phyloP scores from a whole-genome alignment of 1,140 invertebrate genomes.

The Steinernema khuongi region DNA sequence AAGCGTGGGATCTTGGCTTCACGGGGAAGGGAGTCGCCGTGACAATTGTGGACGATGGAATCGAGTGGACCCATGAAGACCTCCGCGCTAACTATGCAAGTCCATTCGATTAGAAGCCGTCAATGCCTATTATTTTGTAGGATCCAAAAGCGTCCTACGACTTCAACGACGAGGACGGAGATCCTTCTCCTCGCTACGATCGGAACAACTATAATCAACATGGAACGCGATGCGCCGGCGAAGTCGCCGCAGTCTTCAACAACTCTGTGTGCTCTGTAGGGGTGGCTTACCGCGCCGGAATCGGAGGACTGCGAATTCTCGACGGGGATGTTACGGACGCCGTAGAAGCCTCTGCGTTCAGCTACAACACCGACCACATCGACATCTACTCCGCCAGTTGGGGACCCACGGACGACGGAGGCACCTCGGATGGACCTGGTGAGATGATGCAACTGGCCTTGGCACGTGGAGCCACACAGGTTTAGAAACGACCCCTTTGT shows the following conservation, averaged over 20 bases:
- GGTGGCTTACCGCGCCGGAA: constrained; percentile 83
- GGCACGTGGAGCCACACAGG: constrained; percentile 85
- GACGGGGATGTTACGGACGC: constrained; percentile 96
- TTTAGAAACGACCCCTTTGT: not conserved
- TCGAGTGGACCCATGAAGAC: constrained; percentile 97
- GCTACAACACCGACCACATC: constrained; percentile 87
- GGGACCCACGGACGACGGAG: constrained; percentile 94
- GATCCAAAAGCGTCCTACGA: constrained; percentile 89
- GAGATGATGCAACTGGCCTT: constrained; percentile 90
- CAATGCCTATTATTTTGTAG: constrained; percentile 61
- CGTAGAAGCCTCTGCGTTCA: constrained; percentile 87
- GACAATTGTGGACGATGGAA: constrained; percentile 89
- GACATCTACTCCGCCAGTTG: constrained; percentile 97
- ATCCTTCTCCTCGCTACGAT: constrained; percentile 78
- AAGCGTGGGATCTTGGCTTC: constrained; percentile 56
- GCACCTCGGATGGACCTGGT: constrained; percentile 94
- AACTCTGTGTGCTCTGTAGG: constrained; percentile 94
- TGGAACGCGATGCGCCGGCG: constrained; percentile 93
- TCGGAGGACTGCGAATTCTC: constrained; percentile 83
- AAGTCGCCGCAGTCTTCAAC: constrained; percentile 92
- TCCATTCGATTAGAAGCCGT: not conserved
- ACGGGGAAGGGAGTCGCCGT: constrained; percentile 75
- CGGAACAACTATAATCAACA: constrained; percentile 68
- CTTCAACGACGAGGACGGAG: constrained; percentile 84
- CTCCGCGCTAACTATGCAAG: constrained; percentile 78